phyloP scores from a whole-genome alignment of 2,797 vertebrate genomes.

The Syngnathus acus region DNA sequence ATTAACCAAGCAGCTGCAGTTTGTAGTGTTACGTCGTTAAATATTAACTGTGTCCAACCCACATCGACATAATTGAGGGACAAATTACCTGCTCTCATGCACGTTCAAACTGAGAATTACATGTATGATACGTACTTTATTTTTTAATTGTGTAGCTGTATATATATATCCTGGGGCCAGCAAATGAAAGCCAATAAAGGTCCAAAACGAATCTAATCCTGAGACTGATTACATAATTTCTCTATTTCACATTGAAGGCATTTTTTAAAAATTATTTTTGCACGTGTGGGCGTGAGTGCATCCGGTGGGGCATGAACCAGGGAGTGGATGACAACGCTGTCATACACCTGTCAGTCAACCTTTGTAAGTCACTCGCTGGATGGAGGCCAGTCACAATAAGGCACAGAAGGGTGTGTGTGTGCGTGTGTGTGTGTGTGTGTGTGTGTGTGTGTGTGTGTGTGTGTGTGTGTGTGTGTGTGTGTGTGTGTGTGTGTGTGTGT shows the following conservation, averaged over 20 bases:
- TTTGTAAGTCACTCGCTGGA: conserved; percentile 64
- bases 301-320: neutral
- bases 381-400: conserved; percentile 65
- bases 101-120: neutral
- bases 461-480: conserved; percentile 26
- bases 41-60: neutral
- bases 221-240: too few species aligned
- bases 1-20: neutral
- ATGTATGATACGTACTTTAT: neutral
- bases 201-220: too few species aligned
- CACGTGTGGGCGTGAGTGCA: neutral
- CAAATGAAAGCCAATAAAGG: neutral
- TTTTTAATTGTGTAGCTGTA: too few species aligned
- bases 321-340: neutral
- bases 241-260: too few species aligned
- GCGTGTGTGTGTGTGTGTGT: conserved; percentile 57
- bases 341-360: conserved; percentile 20
- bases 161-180: neutral
- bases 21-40: neutral
- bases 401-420: conserved; percentile 66
- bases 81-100: neutral
- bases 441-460: conserved; percentile 60
- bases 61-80: neutral
- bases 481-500: conserved; percentile 62
- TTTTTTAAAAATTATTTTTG: too few species aligned